Evolutionary conservation across 2,888 invertebrate species (phyloP), one percentile per base, ranked within the genome.

Genomic region (Leucoma salicis): DNA sequence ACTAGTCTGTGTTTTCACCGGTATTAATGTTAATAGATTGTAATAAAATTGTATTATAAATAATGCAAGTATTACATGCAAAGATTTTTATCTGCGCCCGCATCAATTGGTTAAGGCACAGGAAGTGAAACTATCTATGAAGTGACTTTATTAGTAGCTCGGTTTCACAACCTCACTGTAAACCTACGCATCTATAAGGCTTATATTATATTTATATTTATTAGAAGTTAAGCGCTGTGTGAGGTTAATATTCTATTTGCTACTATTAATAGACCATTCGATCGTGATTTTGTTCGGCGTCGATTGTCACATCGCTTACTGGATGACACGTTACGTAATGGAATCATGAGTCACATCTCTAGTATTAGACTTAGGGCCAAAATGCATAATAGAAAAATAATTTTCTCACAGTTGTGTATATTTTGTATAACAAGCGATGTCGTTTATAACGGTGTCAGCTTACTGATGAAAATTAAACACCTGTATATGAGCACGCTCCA

Each of bases 51-150:
- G 7, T 13, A 8, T 18, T 18, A 16, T 29, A 18, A 28, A 16
- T 18, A 18, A 36, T 29, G 28, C 24, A 47, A 14, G 34, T 43
- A 37, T 46, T 51, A 42, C 50, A 46, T 44, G 39, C 39, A 49
- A 53, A 55, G 46, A 53, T 53, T 46, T 32, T 16, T 48, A 57
- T 64, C 51, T 35, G 43, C 49, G 50, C 41, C 52, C 45, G 57
- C 55, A 64, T 63, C 65, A 64, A 60, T 64, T 57, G 54, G 61
- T 67, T 55, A 62, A 66, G 60, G 63, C 58, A 62, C 69, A 69
- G 78, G 78, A 78, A 77, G 74, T 71, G 73, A 74, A 78, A 78
- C 69, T 59, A 53, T 66, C 56, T 57, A 56, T 57, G 45, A 57
- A 54, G 57, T 59, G 64, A 56, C 55, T 45, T 48, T 57, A 38